Evolutionary conservation across 2,113 vertebrate species (phyloP).

Genomic region (Gnathonemus echidnorhynchus): DNA sequence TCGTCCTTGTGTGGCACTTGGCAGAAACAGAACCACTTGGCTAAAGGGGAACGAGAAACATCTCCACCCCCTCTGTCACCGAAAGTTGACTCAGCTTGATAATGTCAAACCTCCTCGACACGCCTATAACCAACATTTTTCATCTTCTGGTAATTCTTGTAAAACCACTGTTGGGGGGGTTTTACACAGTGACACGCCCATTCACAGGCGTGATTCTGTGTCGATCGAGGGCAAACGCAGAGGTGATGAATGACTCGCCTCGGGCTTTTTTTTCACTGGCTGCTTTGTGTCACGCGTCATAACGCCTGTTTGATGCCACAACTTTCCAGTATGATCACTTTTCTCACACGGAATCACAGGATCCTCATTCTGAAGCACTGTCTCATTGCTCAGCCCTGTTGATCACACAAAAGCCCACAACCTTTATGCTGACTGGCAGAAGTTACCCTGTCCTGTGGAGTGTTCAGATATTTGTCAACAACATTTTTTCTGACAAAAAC

Average conservation of each 20-base stretch:
- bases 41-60: background rate
- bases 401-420: background rate
- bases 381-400: background rate
- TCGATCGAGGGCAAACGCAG: background rate
- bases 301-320: background rate
- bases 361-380: background rate
- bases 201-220: background rate
- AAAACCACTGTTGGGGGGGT: background rate
- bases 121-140: slow-evolving; percentile 1
- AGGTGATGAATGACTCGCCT: background rate
- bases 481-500: no score
- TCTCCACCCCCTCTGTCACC: background rate
- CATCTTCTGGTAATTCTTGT: slow-evolving; percentile 7
- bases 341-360: background rate
- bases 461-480: no score
- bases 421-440: background rate
- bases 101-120: background rate
- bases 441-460: background rate
- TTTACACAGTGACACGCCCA: background rate
- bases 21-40: background rate
- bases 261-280: background rate
- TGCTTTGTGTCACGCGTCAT: background rate
- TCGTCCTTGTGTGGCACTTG: background rate
- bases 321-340: background rate
- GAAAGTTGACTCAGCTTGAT: slow-evolving; percentile 5